These are phyloP conservation scores for Gambusia yucatana DNA, from an alignment of 2,797 vertebrate genomes.

Conservation along the genomic window DNA sequence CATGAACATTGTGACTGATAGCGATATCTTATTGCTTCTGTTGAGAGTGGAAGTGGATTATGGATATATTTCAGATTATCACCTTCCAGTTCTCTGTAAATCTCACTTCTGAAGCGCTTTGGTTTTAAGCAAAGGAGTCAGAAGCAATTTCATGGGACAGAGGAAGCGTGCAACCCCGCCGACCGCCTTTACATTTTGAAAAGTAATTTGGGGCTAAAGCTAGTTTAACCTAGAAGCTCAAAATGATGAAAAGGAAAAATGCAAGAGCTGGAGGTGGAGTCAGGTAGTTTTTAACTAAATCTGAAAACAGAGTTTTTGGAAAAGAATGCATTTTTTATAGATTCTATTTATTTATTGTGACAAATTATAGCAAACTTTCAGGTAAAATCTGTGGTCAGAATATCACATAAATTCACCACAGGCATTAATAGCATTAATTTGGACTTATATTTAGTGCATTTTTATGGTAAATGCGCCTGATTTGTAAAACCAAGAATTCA, in stretches of 20 bases:
- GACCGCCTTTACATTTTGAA: constrained; percentile 12
- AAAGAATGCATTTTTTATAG: not conserved
- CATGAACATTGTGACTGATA: constrained; percentile 20
- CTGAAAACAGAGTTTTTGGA: not conserved
- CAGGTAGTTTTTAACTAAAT: not conserved
- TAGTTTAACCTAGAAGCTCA: constrained; percentile 42
- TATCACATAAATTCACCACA: not conserved
- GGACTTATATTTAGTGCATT: not conserved
- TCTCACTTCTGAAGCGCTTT: constrained; percentile 38
- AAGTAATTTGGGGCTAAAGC: constrained; percentile 53
- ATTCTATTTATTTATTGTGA: no score
- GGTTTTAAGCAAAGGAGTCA: constrained; percentile 24
- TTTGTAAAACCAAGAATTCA: not conserved
- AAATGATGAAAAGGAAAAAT: constrained; percentile 47
- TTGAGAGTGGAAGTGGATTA: constrained; percentile 48
- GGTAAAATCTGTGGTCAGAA: no score
- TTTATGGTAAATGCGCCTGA: not conserved
- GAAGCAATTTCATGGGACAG: constrained; percentile 31
- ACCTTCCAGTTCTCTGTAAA: constrained; percentile 44
- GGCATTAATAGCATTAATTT: not conserved
- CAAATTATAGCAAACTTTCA: no score
- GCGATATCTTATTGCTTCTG: constrained; percentile 24
- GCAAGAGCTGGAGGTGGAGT: constrained; percentile 50
- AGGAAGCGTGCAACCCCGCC: constrained; percentile 23
- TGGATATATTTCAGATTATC: constrained; percentile 49